Evolutionary conservation across 2,113 vertebrate species (phyloP), one percentile per base, ranked within the genome.

Genomic region (Cottus gobio): DNA sequence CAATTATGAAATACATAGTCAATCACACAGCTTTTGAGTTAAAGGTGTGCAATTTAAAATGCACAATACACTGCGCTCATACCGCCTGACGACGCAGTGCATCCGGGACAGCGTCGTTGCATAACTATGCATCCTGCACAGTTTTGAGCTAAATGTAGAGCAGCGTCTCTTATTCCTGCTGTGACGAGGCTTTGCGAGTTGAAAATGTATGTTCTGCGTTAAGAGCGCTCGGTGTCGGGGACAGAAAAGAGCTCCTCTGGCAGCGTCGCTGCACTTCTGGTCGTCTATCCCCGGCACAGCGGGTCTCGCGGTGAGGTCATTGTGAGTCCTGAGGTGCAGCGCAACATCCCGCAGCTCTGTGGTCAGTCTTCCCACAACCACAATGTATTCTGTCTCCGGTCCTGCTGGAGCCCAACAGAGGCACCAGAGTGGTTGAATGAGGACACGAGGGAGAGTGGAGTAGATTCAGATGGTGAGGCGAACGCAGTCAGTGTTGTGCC

Each of bases 371-470:
- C 67, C 85, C 85, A 66, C 87, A 82, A 83, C 87, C 89, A 84
- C 89, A 86, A 89, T 87, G 85, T 37, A 46, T 65, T 85, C 85
- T 68, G 90, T 89, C 79, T 91, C 80, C 84, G 76, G 77, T 58
- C 75, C 56, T 37, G 64, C 85, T 50, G 80, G 83, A 92, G 89
- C 75, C 80, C 85, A 48, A 64, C 86, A 80, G 85, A 88, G 72
- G 80, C 85, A 67, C 82, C 75, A 30, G 85, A 90, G 90, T 83
- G 83, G 75, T 61, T 83, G 82, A 28, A 79, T 24, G 76, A 84
- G 71, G 81, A 72, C 90, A 77, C 88, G 2, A 24, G 87, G 79
- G 88, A 87, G 44, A 74, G 61, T 11, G 63, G 75, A 87, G 91
- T 86, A 79, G 72, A 77, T 85, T 89, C 79, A 87, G 81, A 91